Percentiles rank a stretch among this genome's conserved stretches.
Evolutionary conservation across 2,797 vertebrate species (phyloP).

Genomic region (Sebastes hubbsi): DNA sequence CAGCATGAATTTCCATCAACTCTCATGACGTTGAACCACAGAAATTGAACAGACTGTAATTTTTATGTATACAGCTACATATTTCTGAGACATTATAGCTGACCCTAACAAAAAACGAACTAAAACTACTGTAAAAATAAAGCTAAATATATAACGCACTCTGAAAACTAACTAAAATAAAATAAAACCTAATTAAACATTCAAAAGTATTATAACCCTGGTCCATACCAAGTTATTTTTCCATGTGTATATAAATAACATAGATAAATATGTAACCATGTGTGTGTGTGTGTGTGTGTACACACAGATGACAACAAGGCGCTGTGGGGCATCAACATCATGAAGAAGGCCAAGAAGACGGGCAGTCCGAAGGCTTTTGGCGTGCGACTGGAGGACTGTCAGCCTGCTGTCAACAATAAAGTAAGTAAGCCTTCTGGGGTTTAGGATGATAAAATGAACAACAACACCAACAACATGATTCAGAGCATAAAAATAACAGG

Average conservation of each 20-base stretch:
- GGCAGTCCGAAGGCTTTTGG: constrained; percentile 88
- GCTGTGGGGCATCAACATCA: constrained; percentile 93
- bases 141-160: no score
- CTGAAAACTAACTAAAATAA: no score
- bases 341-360: constrained; percentile 93
- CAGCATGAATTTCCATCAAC: no score
- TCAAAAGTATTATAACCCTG: no score
- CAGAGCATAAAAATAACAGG: background rate
- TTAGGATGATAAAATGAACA: background rate
- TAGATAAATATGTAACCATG: background rate
- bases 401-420: constrained; percentile 90
- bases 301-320: constrained; percentile 87
- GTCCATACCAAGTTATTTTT: background rate
- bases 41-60: no score
- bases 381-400: constrained; percentile 93
- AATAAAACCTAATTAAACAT: no score
- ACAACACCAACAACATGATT: background rate
- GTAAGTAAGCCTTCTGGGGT: constrained; percentile 78
- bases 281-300: background rate
- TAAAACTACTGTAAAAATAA: no score
- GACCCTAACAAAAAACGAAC: no score
- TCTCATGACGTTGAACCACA: no score
- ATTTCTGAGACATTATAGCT: no score
- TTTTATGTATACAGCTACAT: no score
- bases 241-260: background rate